Conservation (phyloP, 1,140 invertebrate species). For the Pseudoatta argentina region DNA sequence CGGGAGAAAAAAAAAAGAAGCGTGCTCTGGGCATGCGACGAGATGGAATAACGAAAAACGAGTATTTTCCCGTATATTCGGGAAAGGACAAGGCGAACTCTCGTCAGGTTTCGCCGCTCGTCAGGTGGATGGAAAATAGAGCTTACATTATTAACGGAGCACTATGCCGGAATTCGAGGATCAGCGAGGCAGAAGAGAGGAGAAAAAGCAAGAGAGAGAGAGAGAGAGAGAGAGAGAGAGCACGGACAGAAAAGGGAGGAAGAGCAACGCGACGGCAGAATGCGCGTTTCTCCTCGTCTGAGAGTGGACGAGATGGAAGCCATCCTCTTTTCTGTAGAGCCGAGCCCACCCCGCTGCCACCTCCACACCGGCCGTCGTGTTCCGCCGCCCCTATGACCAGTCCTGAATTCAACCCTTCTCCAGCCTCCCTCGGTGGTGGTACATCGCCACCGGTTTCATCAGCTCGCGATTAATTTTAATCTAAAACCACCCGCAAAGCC, state of each 20-base stretch:
- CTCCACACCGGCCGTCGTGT: background rate
- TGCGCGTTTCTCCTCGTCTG: slow-evolving; percentile 67
- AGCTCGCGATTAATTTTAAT: slow-evolving; percentile 81
- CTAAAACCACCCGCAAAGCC: slow-evolving; percentile 79
- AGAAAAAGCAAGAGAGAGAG: background rate
- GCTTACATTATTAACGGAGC: slow-evolving; percentile 74
- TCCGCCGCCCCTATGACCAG: slow-evolving; percentile 72
- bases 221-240: background rate
- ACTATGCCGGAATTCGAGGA: slow-evolving; percentile 74
- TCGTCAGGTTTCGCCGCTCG: slow-evolving; percentile 60
- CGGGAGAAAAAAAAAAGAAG: background rate
- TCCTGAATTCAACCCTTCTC: slow-evolving; percentile 75
- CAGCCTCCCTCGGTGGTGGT: slow-evolving; percentile 60
- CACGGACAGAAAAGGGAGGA: slow-evolving; percentile 16
- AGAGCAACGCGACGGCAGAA: slow-evolving; percentile 18
- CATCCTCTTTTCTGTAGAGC: slow-evolving; percentile 72
- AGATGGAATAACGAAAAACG: slow-evolving; percentile 10
- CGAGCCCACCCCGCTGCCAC: slow-evolving; percentile 60
- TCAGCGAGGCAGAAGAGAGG: slow-evolving; percentile 38
- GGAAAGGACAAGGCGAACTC: slow-evolving; percentile 56
- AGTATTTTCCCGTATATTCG: slow-evolving; percentile 1
- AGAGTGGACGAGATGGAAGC: slow-evolving; percentile 76
- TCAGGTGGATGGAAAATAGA: slow-evolving; percentile 74
- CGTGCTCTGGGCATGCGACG: background rate
- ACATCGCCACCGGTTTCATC: slow-evolving; percentile 77